phyloP scores from a whole-genome alignment of 1,140 invertebrate genomes.

The Diplogasteroides magnus region DNA sequence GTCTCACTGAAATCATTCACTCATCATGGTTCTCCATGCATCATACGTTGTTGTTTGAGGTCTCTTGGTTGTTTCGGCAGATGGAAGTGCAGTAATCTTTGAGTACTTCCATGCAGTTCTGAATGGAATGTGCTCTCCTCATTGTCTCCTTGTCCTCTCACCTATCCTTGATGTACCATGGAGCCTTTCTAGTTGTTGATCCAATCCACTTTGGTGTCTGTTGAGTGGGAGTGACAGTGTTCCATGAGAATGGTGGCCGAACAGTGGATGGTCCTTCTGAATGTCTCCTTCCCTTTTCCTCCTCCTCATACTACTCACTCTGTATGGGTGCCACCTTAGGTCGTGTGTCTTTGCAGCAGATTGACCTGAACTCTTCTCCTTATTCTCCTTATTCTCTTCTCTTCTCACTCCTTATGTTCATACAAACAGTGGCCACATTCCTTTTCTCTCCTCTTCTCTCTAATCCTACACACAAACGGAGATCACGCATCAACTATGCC shows the following conservation, averaged over 20 bases:
- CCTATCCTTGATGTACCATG: constrained; percentile 42
- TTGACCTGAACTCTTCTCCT: constrained; percentile 18
- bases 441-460: not conserved
- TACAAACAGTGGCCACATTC: too few relatives aligned
- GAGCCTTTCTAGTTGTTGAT: constrained; percentile 29
- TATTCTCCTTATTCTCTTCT: not conserved
- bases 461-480: not conserved
- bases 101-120: too few relatives aligned
- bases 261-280: constrained; percentile 11
- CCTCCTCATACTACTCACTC: not conserved
- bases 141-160: too few relatives aligned
- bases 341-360: constrained; percentile 40
- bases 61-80: too few relatives aligned
- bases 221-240: constrained; percentile 32
- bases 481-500: not conserved
- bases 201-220: constrained; percentile 24
- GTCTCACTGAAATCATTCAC: constrained; percentile 3
- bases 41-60: too few relatives aligned
- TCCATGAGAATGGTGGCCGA: constrained; percentile 31
- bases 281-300: not conserved
- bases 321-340: not conserved
- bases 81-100: too few relatives aligned
- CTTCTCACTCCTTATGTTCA: not conserved
- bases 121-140: too few relatives aligned
- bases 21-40: too few relatives aligned